Percentiles rank a stretch among this genome's conserved stretches.
These are phyloP conservation scores for Trissolcus brochymenae DNA, from an alignment of 2,888 invertebrate species.

Conservation along the genomic window DNA sequence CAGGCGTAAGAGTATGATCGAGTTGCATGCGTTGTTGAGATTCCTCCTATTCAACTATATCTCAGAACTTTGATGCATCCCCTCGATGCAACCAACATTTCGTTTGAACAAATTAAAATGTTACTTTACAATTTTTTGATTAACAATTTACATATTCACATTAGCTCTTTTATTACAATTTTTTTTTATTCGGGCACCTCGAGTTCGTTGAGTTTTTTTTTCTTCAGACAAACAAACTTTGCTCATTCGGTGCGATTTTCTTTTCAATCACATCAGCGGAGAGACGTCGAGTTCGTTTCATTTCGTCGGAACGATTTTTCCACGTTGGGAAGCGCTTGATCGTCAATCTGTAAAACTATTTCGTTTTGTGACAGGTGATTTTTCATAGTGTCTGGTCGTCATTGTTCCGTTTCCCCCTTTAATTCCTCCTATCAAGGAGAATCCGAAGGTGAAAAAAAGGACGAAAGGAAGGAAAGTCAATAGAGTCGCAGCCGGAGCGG, in stretches of 20 bases:
- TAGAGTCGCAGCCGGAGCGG: conserved; percentile 49
- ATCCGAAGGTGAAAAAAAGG: conserved; percentile 49
- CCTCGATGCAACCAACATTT: too few relatives aligned
- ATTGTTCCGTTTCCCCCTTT: conserved; percentile 48
- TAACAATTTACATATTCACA: too few relatives aligned
- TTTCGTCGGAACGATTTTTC: too few relatives aligned
- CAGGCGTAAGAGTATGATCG: conserved; percentile 74
- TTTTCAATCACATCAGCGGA: too few relatives aligned
- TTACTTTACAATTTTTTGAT: too few relatives aligned
- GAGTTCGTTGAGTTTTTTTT: too few relatives aligned
- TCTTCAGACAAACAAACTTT: too few relatives aligned
- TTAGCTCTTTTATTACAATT: too few relatives aligned
- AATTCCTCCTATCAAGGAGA: conserved; percentile 49
- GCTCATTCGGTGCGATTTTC: not conserved
- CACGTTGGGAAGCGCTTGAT: not conserved
- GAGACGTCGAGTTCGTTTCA: too few relatives aligned
- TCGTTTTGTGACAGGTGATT: conserved; percentile 29
- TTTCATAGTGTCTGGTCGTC: conserved; percentile 39
- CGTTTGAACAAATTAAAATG: too few relatives aligned
- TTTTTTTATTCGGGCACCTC: too few relatives aligned
- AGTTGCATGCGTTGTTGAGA: conserved; percentile 50
- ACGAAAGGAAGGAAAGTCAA: conserved; percentile 55
- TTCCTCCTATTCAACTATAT: conserved; percentile 28
- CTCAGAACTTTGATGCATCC: conserved; percentile 16
- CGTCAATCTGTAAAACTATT: conserved; percentile 24